A percentile compares a stretch with the other conserved stretches of the same genome.
phyloP scores from a whole-genome alignment of 2,797 vertebrate genomes.

The Zonotrichia albicollis region DNA sequence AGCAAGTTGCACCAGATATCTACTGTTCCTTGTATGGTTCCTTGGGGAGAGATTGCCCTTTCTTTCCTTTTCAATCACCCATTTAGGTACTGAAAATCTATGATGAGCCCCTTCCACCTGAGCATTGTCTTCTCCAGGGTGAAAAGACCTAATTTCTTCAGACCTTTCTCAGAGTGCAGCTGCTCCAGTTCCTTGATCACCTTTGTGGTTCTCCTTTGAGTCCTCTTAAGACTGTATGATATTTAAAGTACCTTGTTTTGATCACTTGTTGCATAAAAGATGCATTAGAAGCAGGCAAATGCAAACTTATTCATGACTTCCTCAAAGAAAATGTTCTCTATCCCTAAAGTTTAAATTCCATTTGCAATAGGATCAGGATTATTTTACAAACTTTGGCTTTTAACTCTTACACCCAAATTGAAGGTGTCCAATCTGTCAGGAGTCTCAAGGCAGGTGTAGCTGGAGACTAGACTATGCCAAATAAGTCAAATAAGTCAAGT shows the following conservation, averaged over 20 bases:
- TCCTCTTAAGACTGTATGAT: background rate
- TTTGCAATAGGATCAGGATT: background rate
- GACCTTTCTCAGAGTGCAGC: too few species aligned
- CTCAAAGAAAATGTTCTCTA: background rate
- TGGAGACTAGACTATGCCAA: background rate
- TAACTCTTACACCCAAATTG: background rate
- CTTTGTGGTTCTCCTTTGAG: background rate
- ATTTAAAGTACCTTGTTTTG: background rate
- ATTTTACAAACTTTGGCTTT: background rate
- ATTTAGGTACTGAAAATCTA: background rate
- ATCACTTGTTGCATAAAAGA: background rate
- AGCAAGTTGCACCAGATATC: background rate
- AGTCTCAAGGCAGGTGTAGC: background rate
- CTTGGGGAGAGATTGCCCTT: background rate
- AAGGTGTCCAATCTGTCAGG: background rate
- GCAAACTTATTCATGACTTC: background rate
- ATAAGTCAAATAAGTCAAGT: background rate
- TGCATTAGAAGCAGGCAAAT: background rate
- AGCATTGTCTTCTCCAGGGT: background rate
- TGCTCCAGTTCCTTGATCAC: background rate
- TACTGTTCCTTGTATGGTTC: background rate
- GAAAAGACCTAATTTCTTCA: background rate
- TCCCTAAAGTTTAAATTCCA: background rate
- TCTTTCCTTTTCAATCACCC: background rate
- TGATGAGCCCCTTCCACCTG: fast-evolving